Evolutionary conservation across 1,140 invertebrate species (phyloP).

Genomic region (Stratiolaelaps scimitus): DNA sequence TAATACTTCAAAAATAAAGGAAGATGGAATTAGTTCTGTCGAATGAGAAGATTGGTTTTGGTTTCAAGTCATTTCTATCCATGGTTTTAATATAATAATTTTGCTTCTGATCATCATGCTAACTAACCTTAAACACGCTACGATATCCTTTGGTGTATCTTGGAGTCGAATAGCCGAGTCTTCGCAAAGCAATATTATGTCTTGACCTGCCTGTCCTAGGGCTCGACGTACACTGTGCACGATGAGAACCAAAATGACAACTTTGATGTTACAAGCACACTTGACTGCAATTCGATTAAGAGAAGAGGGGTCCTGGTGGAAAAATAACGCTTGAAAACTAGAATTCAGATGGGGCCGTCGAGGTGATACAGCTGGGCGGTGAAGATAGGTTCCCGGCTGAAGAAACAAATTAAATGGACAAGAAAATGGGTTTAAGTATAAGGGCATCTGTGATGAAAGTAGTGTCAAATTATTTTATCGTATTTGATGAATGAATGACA

Average conservation of each 20-base stretch:
- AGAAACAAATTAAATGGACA: neutral
- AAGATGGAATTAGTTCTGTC: neutral
- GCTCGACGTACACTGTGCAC: neutral
- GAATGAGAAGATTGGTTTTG: neutral
- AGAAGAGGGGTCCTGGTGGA: neutral
- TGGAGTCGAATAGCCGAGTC: neutral
- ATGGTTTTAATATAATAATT: neutral
- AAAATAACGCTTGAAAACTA: neutral
- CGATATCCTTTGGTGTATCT: neutral
- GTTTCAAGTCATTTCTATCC: neutral
- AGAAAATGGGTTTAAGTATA: neutral
- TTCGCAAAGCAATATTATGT: neutral
- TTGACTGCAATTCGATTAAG: neutral
- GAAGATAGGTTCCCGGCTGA: neutral
- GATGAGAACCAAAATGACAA: neutral
- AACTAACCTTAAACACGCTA: constrained; percentile 1
- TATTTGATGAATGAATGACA: neutral
- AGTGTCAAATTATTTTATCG: neutral
- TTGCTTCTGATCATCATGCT: neutral
- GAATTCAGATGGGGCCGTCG: neutral
- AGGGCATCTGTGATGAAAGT: neutral
- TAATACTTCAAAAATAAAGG: neutral
- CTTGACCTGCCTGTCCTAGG: neutral
- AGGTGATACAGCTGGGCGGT: too few relatives aligned
- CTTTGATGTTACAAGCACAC: neutral